Evolutionary conservation across 2,113 vertebrate species (phyloP), one percentile per base, ranked within the genome.

Genomic region (Oriolus oriolus): DNA sequence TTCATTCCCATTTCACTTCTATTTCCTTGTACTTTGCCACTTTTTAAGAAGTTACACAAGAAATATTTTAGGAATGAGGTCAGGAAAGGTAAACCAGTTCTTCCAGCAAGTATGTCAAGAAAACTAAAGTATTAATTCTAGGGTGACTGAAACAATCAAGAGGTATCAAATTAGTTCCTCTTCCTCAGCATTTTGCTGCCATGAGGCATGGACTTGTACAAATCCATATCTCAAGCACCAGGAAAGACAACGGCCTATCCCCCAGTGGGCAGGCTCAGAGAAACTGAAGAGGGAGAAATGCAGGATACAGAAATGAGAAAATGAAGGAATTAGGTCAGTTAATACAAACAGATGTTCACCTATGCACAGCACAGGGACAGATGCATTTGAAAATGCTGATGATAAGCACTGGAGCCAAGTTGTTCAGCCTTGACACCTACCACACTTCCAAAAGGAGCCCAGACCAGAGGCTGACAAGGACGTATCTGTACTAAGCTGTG

Each of bases 41-140:
- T 69, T 95, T 94, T 91, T 56, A 56, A 92, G 69, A 95, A 94
- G 61, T 71, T 75, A 65, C 65, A 78, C 54, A 64, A 70, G 44
- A 91, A 81, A 49, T 68, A 73, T 56, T 65, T 89, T 11, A 78
- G 61, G 41, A 87, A 70, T 71, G 87, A 93, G 49, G 49, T 68
- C 53, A 84, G 31, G 39, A 95, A 42, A 86, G n/a, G 39, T 87
- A 35, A 92, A 96, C 74, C 44, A 68, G 78, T 89, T 94, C n/a
- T 87, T 89, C 65, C 31, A 68, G 65, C 27, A 93, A 84, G 80
- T 47, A 64, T 1, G 6, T 44, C 82, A 87, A 91, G 44, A 70
- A 89, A 91, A 82, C 14, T 13, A 45, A 83, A 89, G 31, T 49
- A 89, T 52, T 64, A 50, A 56, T 89, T 84, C 70, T 84, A 60